A percentile compares a stretch with the other conserved stretches of the same genome.
These are phyloP conservation scores for Aselliscus stoliczkanus DNA, from an alignment of 2,797 vertebrate species.

Conservation along the genomic window DNA sequence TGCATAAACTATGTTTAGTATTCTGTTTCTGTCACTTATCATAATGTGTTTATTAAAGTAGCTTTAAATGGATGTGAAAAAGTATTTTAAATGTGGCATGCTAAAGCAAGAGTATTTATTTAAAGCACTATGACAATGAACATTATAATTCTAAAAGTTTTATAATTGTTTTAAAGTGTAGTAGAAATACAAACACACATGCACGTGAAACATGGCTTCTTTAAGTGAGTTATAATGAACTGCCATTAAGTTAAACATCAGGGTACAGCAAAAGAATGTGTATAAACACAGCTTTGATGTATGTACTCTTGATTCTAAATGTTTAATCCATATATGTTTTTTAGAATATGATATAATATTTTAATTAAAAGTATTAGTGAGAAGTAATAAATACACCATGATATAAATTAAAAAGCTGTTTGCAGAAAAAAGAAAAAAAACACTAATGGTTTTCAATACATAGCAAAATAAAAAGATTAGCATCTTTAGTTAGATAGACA, in stretches of 20 bases:
- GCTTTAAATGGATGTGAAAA: neutral
- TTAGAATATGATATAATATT: neutral
- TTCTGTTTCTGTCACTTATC: neutral
- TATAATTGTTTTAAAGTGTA: neutral
- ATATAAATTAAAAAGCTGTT: neutral
- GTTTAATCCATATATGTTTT: neutral
- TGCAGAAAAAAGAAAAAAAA: neutral
- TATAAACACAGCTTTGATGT: neutral
- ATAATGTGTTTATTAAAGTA: neutral
- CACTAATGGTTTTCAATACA: neutral
- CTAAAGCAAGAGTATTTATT: neutral
- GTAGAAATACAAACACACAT: neutral
- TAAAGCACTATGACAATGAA: neutral
- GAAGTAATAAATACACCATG: neutral
- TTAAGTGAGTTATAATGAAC: neutral
- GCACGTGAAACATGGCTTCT: neutral
- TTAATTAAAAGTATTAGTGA: neutral
- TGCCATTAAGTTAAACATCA: neutral
- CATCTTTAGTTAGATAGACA: neutral
- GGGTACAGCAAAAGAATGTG: fast-evolving
- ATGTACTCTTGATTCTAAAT: neutral
- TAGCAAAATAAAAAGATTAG: neutral
- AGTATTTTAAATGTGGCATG: neutral
- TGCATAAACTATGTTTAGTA: neutral
- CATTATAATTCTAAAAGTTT: neutral